phyloP scores from a whole-genome alignment of 2,113 vertebrate species.

The Empidonax alnorum region DNA sequence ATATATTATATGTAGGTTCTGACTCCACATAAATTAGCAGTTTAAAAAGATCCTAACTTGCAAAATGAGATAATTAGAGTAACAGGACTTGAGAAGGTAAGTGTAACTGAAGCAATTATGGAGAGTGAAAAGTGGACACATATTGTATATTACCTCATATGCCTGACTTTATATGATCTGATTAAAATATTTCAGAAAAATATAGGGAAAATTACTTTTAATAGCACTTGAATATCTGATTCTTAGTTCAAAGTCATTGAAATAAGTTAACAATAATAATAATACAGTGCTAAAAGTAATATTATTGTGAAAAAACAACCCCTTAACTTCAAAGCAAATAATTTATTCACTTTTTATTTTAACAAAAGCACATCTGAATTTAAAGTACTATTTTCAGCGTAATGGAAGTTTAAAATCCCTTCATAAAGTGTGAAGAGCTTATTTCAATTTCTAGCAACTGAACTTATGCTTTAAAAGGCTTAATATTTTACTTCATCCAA shows the following conservation, averaged over 20 bases:
- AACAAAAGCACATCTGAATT: not conserved
- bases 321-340: constrained; percentile 8
- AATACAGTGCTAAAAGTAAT: not conserved
- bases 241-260: constrained; percentile 4
- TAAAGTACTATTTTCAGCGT: not conserved
- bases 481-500: constrained; percentile 1
- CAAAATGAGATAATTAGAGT: not conserved
- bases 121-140: not conserved
- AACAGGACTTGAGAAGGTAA: not conserved
- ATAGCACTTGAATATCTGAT: not conserved
- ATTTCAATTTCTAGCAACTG: not conserved
- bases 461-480: not conserved
- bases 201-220: not conserved
- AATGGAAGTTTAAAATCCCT: not conserved
- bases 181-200: constrained; percentile 7
- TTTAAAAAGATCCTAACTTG: not conserved
- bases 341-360: not conserved
- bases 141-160: not conserved
- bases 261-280: not conserved
- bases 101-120: not conserved
- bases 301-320: not conserved
- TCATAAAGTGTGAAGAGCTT: not conserved
- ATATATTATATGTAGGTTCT: not conserved
- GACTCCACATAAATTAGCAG: not conserved
- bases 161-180: not conserved